phyloP scores from a whole-genome alignment of 2,113 vertebrate genomes.

The Pelmatolapia mariae region DNA sequence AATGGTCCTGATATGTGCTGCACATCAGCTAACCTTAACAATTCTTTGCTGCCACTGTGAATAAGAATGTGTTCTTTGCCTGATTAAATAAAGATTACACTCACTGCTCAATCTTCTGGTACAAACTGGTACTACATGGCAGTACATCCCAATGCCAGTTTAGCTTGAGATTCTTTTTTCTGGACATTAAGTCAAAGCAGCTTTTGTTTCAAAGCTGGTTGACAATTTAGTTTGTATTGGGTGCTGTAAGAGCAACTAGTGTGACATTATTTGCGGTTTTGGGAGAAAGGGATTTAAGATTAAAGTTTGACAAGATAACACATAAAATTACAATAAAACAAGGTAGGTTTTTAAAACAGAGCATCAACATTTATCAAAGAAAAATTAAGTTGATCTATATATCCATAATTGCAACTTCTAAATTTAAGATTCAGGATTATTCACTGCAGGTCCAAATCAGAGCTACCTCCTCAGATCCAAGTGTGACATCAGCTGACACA shows the following conservation, averaged over 20 bases:
- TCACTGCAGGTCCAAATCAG: not conserved
- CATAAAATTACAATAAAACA: not conserved
- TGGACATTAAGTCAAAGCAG: fast-evolving
- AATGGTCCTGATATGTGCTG: not conserved
- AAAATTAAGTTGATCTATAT: not conserved
- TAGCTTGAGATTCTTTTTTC: not conserved
- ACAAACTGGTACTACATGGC: not conserved
- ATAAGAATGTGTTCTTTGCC: not conserved
- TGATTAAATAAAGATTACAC: not conserved
- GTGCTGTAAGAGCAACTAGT: too few species aligned
- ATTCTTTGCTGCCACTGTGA: not conserved
- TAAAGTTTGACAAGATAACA: too few species aligned
- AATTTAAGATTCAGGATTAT: not conserved
- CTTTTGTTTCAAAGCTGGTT: not conserved
- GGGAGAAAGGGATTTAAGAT: too few species aligned
- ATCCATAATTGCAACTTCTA: not conserved
- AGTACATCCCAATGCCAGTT: not conserved
- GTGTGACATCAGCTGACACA: not conserved
- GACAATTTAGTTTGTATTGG: not conserved
- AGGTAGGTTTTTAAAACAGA: not conserved
- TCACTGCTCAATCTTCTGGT: not conserved
- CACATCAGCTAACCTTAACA: not conserved
- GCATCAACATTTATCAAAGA: not conserved
- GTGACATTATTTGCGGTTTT: too few species aligned
- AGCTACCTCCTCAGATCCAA: fast-evolving